These are phyloP conservation scores for Lipophrys pholis DNA, from an alignment of 2,113 vertebrate genomes.

Conservation along the genomic window DNA sequence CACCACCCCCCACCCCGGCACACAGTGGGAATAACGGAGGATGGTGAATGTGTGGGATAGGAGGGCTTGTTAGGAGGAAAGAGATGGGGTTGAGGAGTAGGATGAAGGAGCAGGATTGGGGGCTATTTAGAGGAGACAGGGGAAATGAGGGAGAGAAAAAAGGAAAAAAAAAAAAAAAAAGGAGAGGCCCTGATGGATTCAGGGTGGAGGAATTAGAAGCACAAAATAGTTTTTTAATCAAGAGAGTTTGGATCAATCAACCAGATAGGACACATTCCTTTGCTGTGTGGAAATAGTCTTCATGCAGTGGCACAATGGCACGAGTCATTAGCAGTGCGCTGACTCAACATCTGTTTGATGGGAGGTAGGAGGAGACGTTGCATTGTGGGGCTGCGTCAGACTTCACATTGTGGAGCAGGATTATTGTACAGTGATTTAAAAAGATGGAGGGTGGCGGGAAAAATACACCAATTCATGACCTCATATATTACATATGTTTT, in stretches of 20 bases:
- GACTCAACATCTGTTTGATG: slow-evolving; percentile 42
- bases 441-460: neutral
- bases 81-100: slow-evolving; percentile 27
- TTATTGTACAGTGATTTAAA: neutral
- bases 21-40: slow-evolving; percentile 44
- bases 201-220: slow-evolving; percentile 24
- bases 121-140: slow-evolving; percentile 44
- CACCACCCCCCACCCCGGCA: slow-evolving; percentile 23
- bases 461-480: neutral
- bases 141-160: slow-evolving; percentile 21
- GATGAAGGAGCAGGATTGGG: slow-evolving; percentile 40
- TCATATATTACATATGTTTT: neutral
- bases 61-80: slow-evolving; percentile 51
- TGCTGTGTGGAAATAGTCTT: slow-evolving; percentile 23
- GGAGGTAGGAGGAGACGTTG: slow-evolving; percentile 18
- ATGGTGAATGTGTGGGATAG: slow-evolving; percentile 54
- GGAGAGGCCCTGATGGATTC: slow-evolving; percentile 23
- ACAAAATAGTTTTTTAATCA: slow-evolving; percentile 23
- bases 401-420: neutral
- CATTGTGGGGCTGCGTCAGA: neutral
- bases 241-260: slow-evolving; percentile 30
- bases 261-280: slow-evolving; percentile 13
- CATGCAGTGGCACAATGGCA: slow-evolving; percentile 19
- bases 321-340: slow-evolving; percentile 25
- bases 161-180: no score